A percentile compares a stretch with the other conserved stretches of the same genome.
phyloP scores from a whole-genome alignment of 2,888 invertebrate genomes.

The Cataglyphis altisquamis region DNA sequence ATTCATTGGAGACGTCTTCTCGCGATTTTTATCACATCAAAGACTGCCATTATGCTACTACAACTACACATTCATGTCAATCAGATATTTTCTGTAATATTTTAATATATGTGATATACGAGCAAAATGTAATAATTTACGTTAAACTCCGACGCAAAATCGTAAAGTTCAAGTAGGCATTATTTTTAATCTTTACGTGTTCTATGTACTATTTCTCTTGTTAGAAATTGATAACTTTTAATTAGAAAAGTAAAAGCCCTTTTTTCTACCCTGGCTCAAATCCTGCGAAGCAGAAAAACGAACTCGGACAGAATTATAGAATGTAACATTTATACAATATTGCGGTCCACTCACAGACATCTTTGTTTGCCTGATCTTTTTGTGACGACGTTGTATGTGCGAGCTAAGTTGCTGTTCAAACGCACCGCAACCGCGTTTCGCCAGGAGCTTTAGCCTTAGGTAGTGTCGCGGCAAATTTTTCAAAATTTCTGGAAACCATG shows the following conservation, averaged over 20 bases:
- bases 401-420: conserved; percentile 30
- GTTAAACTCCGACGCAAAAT: not conserved
- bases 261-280: not conserved
- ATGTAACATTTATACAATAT: conserved; percentile 28
- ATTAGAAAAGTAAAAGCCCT: not conserved
- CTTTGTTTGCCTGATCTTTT: conserved; percentile 28
- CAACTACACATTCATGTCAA: conserved; percentile 13
- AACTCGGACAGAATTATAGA: not conserved
- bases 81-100: not conserved
- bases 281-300: conserved; percentile 3
- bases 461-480: conserved; percentile 46
- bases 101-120: conserved; percentile 12
- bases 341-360: not conserved
- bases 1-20: not conserved
- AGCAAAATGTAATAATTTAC: not conserved
- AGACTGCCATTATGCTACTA: conserved; percentile 33
- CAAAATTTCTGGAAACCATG: conserved; percentile 9
- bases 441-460: conserved; percentile 25
- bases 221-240: conserved; percentile 14
- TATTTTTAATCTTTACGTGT: not conserved
- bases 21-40: conserved; percentile 48
- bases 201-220: not conserved
- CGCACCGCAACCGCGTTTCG: not conserved
- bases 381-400: conserved; percentile 4
- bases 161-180: not conserved